Evolutionary conservation across 2,797 vertebrate genomes (phyloP).

Genomic region (Trachops cirrhosus): DNA sequence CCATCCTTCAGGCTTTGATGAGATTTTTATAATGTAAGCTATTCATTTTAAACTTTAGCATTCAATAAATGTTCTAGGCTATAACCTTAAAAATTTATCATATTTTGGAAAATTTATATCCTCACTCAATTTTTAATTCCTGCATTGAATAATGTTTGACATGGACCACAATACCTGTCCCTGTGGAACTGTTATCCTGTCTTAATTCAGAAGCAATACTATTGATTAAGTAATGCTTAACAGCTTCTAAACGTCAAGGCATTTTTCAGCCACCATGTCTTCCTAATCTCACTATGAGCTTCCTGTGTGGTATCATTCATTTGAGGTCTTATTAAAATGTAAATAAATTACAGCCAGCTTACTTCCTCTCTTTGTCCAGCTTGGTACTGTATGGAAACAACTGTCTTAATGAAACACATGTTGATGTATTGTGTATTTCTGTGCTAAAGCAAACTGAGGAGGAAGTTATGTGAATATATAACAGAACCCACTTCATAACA

Average conservation of each 20-base stretch:
- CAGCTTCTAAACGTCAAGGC: conserved; percentile 67
- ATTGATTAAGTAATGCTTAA: conserved; percentile 77
- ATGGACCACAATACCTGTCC: conserved; percentile 46
- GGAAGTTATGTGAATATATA: conserved; percentile 77
- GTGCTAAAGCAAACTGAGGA: conserved; percentile 75
- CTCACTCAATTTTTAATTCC: conserved; percentile 53
- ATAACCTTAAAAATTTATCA: conserved; percentile 45
- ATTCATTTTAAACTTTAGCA: conserved; percentile 32
- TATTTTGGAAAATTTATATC: conserved; percentile 67
- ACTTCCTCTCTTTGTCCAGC: conserved; percentile 76
- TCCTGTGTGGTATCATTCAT: conserved; percentile 74
- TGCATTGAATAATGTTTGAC: conserved; percentile 60
- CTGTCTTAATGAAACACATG: conserved; percentile 73
- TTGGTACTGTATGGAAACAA: conserved; percentile 74
- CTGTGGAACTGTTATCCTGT: conserved; percentile 43
- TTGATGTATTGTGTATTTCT: conserved; percentile 73
- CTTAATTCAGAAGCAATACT: conserved; percentile 69
- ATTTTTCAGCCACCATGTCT: conserved; percentile 75
- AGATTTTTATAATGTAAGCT: conserved; percentile 7
- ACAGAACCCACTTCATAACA: conserved; percentile 76
- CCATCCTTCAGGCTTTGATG: not conserved
- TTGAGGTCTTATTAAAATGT: conserved; percentile 79
- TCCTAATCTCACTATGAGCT: conserved; percentile 66
- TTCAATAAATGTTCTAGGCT: conserved; percentile 42
- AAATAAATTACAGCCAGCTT: conserved; percentile 78